Evolutionary conservation across 2,797 vertebrate species (phyloP).

Genomic region (Bothrops alternatus): DNA sequence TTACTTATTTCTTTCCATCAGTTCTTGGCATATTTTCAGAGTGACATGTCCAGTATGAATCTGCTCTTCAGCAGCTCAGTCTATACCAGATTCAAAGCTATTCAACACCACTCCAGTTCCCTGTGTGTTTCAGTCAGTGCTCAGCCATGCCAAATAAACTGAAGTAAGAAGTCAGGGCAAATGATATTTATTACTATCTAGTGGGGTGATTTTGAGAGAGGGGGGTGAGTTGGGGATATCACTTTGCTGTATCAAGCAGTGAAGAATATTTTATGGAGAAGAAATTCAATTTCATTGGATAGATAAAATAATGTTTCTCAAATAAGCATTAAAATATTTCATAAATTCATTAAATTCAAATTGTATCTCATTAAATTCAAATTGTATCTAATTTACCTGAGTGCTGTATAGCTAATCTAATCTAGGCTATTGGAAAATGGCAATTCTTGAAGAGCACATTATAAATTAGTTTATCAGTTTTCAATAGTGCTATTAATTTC

Average conservation of each 20-base stretch:
- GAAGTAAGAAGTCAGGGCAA: neutral
- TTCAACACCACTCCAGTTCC: neutral
- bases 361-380: neutral
- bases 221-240: neutral
- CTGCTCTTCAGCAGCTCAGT: neutral
- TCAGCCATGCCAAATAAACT: neutral
- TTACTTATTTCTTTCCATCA: neutral
- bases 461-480: constrained; percentile 14
- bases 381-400: neutral
- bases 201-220: no score
- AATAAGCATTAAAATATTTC: neutral
- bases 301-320: neutral
- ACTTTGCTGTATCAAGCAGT: neutral
- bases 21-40: neutral
- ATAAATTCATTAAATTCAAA: neutral
- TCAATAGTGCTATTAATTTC: constrained; percentile 3
- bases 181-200: neutral
- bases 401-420: neutral
- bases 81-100: neutral
- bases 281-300: neutral
- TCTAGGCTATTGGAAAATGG: neutral
- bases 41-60: neutral
- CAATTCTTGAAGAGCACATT: neutral
- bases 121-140: neutral
- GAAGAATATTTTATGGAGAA: neutral